Evolutionary conservation across 2,888 invertebrate genomes (phyloP), one percentile per base, ranked within the genome.

Genomic region (Drosophila neonasuta): DNA sequence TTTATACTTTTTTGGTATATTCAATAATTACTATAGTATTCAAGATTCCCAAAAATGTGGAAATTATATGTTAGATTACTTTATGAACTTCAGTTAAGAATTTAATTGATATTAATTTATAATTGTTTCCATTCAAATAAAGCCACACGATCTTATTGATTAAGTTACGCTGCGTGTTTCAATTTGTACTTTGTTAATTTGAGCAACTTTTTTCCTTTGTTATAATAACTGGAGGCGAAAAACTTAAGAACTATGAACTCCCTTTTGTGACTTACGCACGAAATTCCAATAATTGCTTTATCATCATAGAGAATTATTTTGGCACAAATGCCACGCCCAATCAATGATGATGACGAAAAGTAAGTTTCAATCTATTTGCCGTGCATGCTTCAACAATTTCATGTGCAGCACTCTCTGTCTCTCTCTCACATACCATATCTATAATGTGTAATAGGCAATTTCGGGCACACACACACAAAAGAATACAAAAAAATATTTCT

Each of bases 231-330:
- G 11, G 30, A n/a, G 15, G 5, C 30, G 15, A 20, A 30, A 30
- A 11, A 44, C 17, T 24, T 50, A 6, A 10, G 13, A 55, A 51
- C 50, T 50, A 34, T 3, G 39, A 41, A 60, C 41, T 61, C n/a
- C 39, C 42, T 13, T 17, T 55, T 10, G 44, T 10, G 44, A 24
- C 15, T 48, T 39, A 54, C 42, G 71, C 61, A 65, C 57, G 64
- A 64, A 60, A 45, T 59, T 57, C 56, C 58, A 63, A 85, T 82
- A 86, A 80, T 80, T 80, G 80, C 80, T 73, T 70, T 76, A 79
- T 85, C 79, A 82, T 80, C 57, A 52, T 66, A 29, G 59, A 44
- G 66, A 75, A 82, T 82, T 79, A 72, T 60, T 78, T 57, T 13
- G 49, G 46, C 58, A 60, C 58, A 60, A 80, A 64, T 59, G 59